Evolutionary conservation across 2,888 invertebrate species (phyloP).

Genomic region (Coelinius sp.): DNA sequence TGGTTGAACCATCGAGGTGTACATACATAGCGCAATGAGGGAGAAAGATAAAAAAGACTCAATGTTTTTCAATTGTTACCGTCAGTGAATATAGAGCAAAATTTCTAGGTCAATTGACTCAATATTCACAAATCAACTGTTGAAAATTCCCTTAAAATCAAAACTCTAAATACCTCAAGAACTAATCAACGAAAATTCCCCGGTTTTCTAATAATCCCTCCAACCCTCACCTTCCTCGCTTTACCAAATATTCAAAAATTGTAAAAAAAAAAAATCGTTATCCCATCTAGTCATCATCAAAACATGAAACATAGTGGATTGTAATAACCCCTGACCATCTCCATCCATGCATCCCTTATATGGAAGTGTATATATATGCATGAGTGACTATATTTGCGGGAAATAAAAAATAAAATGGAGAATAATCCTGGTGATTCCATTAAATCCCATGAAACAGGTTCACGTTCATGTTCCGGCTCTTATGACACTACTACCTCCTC

Average conservation of each 20-base stretch:
- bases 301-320: neutral
- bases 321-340: no score
- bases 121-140: neutral
- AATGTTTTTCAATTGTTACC: neutral
- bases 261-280: neutral
- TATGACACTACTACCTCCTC: neutral
- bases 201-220: no score
- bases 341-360: no score
- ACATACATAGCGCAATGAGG: conserved; percentile 34
- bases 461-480: neutral
- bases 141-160: neutral
- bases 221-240: no score
- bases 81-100: conserved; percentile 2
- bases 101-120: conserved; percentile 4
- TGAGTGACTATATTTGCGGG: neutral
- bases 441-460: conserved; percentile 43
- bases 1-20: conserved; percentile 35
- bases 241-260: neutral
- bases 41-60: conserved; percentile 34
- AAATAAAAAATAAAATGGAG: conserved; percentile 5
- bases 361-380: neutral
- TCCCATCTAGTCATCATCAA: neutral
- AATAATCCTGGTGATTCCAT: conserved; percentile 43
- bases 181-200: no score
- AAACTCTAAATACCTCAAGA: neutral